Evolutionary conservation across 1,140 invertebrate genomes (phyloP), one percentile per base, ranked within the genome.

Genomic region (Dinothrombium tinctorium): DNA sequence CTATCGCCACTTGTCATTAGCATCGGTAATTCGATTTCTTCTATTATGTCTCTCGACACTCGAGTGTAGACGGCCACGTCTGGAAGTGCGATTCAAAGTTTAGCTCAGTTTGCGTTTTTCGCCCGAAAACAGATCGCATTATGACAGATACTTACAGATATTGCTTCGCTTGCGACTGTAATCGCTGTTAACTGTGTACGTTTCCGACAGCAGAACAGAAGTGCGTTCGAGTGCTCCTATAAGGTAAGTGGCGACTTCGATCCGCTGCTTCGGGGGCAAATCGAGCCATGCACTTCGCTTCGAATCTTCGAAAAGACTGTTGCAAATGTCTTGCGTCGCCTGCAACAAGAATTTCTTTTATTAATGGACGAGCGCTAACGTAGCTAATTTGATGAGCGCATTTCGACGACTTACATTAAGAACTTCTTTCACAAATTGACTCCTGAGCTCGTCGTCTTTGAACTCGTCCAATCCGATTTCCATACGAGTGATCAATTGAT

Each of bases 141-240:
- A n/a, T n/a, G n/a, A n/a, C n/a, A n/a, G n/a, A n/a, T n/a, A 38
- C 37, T 21, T 22, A 38, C 37, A 38, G 3, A 38, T 38, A 38
- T 38, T 14, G 11, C 24, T 19, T 23, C 24, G 37, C 11, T 19
- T 23, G 15, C 37, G 21, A n/a, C 21, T 17, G 17, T 12, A 38
- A 22, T 38, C 37, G 24, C 37, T 38, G 21, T 19, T 14, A 3
- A 11, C 15, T 15, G 8, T 21, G 21, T 38, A 70, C 7, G 76
- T 76, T 49, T 87, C 75, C 8, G 84, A 83, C 42, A 94, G 60
- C 1, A 87, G 62, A 55, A 86, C 83, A 0, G 84, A 82, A 53
- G 86, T 84, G 53, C 86, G 77, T 56, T 94, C 87, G 2, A 90
- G 56, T 0, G 81, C 79, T 25, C 79, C 76, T 0, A 89, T 62